phyloP scores from a whole-genome alignment of 92 coral and sea anemone genomes.

The Siderastrea siderea region DNA sequence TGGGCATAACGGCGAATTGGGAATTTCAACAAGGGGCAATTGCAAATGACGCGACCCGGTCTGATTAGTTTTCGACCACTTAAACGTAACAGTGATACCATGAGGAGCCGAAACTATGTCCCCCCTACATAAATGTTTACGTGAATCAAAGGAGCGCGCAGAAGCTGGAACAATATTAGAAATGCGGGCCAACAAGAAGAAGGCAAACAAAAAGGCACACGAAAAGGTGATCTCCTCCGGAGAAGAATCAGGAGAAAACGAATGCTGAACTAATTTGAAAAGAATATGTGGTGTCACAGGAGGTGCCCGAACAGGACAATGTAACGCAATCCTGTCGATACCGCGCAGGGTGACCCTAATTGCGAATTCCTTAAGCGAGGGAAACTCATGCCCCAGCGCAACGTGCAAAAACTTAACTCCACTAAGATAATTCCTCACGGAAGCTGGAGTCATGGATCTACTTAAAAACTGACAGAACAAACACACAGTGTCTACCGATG shows the following conservation, averaged over 20 bases:
- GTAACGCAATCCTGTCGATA: not conserved
- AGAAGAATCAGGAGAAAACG: not conserved
- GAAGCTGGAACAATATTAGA: constrained; percentile 37
- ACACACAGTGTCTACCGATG: not conserved
- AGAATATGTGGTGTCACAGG: constrained; percentile 29
- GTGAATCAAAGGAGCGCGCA: not conserved
- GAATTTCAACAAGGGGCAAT: constrained; percentile 14
- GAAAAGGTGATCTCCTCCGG: constrained; percentile 5
- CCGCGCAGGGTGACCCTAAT: constrained; percentile 21
- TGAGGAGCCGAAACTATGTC: not conserved
- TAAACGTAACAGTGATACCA: not conserved
- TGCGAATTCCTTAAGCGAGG: constrained; percentile 5
- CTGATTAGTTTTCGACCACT: constrained; percentile 47
- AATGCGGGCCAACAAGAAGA: constrained; percentile 31
- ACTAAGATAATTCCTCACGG: constrained; percentile 14
- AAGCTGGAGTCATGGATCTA: constrained; percentile 38
- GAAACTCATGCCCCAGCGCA: not conserved
- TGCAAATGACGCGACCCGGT: constrained; percentile 15
- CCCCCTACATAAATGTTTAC: constrained; percentile 25
- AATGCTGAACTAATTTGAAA: not conserved
- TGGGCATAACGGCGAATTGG: not conserved
- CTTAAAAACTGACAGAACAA: constrained; percentile 36
- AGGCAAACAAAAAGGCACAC: constrained; percentile 47
- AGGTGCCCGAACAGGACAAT: not conserved
- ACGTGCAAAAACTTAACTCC: no score